These are phyloP conservation scores for Ganaspis sp. DNA, from an alignment of 1,140 invertebrate species.

Conservation along the genomic window DNA sequence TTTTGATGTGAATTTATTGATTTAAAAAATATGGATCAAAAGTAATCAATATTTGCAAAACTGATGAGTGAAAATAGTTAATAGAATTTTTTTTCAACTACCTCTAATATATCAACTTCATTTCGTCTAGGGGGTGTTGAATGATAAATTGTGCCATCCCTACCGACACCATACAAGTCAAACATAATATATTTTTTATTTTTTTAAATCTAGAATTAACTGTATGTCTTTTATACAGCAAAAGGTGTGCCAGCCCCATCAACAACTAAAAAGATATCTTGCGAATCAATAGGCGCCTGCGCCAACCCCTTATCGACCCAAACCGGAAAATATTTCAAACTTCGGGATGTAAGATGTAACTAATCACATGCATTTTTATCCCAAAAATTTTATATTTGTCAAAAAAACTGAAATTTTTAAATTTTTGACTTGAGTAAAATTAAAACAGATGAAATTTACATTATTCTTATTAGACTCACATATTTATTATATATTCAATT, in stretches of 20 bases:
- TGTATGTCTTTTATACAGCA: constrained; percentile 29
- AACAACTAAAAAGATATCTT: constrained; percentile 50
- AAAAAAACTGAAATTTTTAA: background rate
- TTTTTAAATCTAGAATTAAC: constrained; percentile 42
- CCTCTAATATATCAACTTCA: constrained; percentile 73
- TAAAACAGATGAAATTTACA: background rate
- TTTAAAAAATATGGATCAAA: too few relatives aligned
- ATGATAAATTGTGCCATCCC: constrained; percentile 68
- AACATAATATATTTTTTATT: constrained; percentile 61
- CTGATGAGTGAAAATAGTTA: background rate
- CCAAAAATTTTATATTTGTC: background rate
- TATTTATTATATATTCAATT: too few relatives aligned
- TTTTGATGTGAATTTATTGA: background rate
- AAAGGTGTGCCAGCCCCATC: constrained; percentile 41
- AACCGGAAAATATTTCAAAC: constrained; percentile 46
- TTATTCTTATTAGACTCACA: background rate
- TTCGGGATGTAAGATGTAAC: constrained; percentile 1
- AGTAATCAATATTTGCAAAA: background rate
- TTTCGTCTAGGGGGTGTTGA: constrained; percentile 68
- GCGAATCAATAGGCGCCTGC: constrained; percentile 55
- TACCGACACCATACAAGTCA: constrained; percentile 67
- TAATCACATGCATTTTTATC: background rate
- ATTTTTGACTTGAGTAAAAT: constrained; percentile 14
- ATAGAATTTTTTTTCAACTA: constrained; percentile 44
- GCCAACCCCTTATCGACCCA: constrained; percentile 64